Evolutionary conservation across 2,113 vertebrate species (phyloP).

Genomic region (Amphiprion percula): DNA sequence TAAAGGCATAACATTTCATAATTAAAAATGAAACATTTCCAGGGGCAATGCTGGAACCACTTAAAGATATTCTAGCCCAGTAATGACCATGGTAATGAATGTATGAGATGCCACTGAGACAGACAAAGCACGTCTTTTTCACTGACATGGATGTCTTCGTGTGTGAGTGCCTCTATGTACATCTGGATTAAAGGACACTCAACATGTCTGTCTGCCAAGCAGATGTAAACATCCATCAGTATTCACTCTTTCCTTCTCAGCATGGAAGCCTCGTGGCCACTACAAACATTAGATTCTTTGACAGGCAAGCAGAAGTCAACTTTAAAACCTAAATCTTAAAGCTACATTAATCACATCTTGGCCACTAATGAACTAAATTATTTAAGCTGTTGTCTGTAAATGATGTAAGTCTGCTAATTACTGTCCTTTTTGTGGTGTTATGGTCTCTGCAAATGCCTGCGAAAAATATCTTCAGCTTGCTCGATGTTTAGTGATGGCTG

Average conservation of each 20-base stretch:
- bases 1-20: conserved; percentile 57
- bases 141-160: not conserved
- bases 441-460: too few relatives aligned
- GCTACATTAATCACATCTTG: too few relatives aligned
- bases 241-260: not conserved
- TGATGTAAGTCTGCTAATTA: too few relatives aligned
- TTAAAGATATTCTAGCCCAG: conserved; percentile 36
- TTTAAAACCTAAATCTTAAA: not conserved
- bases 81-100: conserved; percentile 48
- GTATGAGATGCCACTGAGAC: conserved; percentile 25
- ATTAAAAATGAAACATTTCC: conserved; percentile 67
- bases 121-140: not conserved
- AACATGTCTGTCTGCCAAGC: not conserved
- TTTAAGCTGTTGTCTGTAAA: too few relatives aligned
- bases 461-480: too few relatives aligned
- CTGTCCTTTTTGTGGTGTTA: too few relatives aligned
- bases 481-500: too few relatives aligned
- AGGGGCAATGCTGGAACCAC: conserved; percentile 32
- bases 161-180: not conserved
- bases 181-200: conserved; percentile 4
- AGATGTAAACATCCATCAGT: conserved; percentile 4
- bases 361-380: too few relatives aligned
- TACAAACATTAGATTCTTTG: not conserved
- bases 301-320: not conserved
- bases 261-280: not conserved